These are phyloP conservation scores for Pantherophis vulpinus DNA, from an alignment of 2,797 vertebrate genomes.

Conservation along the genomic window DNA sequence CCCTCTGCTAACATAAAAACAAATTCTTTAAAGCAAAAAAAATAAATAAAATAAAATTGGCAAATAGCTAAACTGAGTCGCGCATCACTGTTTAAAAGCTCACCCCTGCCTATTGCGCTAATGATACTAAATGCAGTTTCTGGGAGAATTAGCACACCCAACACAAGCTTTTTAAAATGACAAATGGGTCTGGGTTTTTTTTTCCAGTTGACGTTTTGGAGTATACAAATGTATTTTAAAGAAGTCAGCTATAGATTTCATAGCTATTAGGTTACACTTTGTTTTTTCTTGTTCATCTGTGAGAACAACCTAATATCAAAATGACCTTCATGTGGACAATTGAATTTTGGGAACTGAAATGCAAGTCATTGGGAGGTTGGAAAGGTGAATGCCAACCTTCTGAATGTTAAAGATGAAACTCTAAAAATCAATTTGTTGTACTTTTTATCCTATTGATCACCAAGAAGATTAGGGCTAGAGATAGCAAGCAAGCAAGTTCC, in stretches of 20 bases:
- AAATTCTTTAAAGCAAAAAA: background rate
- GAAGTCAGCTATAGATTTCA: background rate
- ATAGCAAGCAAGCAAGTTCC: background rate
- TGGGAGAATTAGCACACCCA: background rate
- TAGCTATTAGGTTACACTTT: background rate
- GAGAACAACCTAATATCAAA: background rate
- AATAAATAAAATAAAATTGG: background rate
- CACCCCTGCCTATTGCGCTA: background rate
- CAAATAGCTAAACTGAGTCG: background rate
- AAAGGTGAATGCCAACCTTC: background rate
- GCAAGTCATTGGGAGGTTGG: background rate
- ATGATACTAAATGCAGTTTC: background rate
- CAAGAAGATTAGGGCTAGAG: background rate
- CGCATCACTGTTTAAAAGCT: background rate
- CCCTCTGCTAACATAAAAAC: background rate
- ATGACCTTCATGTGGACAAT: background rate
- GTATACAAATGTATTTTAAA: background rate
- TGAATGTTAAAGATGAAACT: background rate
- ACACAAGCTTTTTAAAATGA: background rate
- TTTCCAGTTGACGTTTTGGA: background rate
- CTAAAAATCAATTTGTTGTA: background rate
- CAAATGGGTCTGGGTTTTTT: background rate
- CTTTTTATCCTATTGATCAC: background rate
- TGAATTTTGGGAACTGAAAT: background rate
- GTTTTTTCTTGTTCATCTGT: background rate